Percentiles rank a stretch among this genome's conserved stretches.
Conservation (phyloP, 2,888 invertebrate genomes). For the Luperina testacea region DNA sequence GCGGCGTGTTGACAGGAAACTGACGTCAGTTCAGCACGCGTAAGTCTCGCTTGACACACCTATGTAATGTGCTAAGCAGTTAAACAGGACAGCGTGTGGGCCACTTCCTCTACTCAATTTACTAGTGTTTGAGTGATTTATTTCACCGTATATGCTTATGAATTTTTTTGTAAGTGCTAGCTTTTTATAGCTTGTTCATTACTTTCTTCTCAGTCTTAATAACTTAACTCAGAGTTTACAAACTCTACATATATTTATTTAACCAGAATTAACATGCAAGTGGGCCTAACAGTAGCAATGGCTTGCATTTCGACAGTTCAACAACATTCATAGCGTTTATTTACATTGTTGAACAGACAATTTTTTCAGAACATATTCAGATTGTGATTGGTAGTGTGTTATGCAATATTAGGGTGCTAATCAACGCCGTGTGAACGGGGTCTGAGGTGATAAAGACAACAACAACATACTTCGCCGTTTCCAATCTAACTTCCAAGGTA, state of each 20-base stretch:
- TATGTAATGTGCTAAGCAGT: conserved; percentile 53
- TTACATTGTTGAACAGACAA: too few species aligned
- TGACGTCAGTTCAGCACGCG: conserved; percentile 47
- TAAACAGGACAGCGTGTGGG: conserved; percentile 47
- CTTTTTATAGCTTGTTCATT: not conserved
- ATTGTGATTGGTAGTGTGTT: too few species aligned
- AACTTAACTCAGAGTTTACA: not conserved
- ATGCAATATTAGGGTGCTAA: too few species aligned
- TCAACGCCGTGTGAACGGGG: too few species aligned
- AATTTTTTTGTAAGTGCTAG: not conserved
- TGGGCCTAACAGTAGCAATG: too few species aligned
- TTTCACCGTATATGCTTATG: not conserved
- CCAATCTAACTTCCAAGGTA: conserved; percentile 29
- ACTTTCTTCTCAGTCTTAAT: not conserved
- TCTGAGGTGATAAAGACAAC: not conserved
- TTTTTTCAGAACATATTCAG: too few species aligned
- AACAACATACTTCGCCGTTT: not conserved
- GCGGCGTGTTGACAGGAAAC: conserved; percentile 57
- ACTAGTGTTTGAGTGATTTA: conserved; percentile 35
- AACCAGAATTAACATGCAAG: too few species aligned
- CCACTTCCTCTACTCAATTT: conserved; percentile 42
- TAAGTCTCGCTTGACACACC: conserved; percentile 48
- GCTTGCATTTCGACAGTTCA: too few species aligned
- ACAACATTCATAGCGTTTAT: too few species aligned
- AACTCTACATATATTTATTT: not conserved